Base-by-base conservation (phyloP, 2,797 vertebrate genomes). In the Acanthornis magna region DNA sequence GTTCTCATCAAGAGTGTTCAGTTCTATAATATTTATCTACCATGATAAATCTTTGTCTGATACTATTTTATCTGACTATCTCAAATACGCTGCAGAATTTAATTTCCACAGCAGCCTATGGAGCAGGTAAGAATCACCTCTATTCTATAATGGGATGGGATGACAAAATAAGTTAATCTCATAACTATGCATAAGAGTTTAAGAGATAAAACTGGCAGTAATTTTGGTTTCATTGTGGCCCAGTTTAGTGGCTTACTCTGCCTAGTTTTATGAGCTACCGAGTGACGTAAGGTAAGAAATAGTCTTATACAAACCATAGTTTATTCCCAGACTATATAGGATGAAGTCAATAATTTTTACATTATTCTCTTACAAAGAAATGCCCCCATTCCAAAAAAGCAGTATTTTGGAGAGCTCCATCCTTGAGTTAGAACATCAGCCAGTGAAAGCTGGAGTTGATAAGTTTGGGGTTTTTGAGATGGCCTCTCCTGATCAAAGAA, bases 331-430 rank as follows among this genome's bases (percentile, higher is more conserved):
- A 29, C 16, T 29, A 5, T 61, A 27, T 2, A 42, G 34, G 23
- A 80, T 30, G 8, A 90, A 71, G 10, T 7, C 1, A 65, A 50
- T 47, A 60, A 19, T 9, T 48, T 38, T 30, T 63, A 53, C 6
- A 19, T 55, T 77, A 12, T 34, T 67, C 86, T 74, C 43, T 71
- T 43, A 32, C 8, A 29, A 48, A 73, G 5, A 89, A 85, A 55
- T n/a, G 2, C 23, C 3, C 0, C 3, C 3, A 21, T 62, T 92
- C 17, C 10, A 63, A n/a, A 88, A 66, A 60, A 26, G 1, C 1
- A 19, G 4, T 11, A n/a, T 63, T 94, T 78, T 71, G 13, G 26
- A 65, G 13, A 70, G 26, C 10, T 74, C 20, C 22, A 2, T 70
- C 32, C 16, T 60, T 58, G 12, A 77, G 21, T 7, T 42, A 74